Evolutionary conservation across 1,140 invertebrate species (phyloP).

Genomic region (Trichoplusia ni): DNA sequence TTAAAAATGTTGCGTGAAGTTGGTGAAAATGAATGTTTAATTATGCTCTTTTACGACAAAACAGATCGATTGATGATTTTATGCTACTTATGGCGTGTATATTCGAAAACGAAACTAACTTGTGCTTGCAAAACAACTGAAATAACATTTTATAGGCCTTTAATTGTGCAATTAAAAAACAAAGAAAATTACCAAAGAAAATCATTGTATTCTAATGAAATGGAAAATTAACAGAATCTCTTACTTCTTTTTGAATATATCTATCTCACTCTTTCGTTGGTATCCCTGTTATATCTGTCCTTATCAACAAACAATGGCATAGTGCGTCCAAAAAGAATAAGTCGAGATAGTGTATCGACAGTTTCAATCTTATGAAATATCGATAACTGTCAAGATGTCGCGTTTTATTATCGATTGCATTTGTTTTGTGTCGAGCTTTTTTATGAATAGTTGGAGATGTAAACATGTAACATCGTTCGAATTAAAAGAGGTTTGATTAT

Average conservation of each 20-base stretch:
- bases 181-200: constrained; percentile 37
- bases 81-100: too few species aligned
- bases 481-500: too few species aligned
- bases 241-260: constrained; percentile 26
- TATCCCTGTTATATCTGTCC: constrained; percentile 51
- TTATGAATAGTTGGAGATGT: neutral
- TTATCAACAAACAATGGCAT: constrained; percentile 75
- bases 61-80: too few species aligned
- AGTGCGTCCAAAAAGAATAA: constrained; percentile 72
- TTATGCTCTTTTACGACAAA: too few species aligned
- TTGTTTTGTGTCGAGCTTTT: constrained; percentile 1
- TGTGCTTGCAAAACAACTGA: constrained; percentile 3
- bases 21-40: too few species aligned
- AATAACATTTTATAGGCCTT: neutral
- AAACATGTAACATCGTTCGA: too few species aligned
- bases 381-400: constrained; percentile 42
- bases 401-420: constrained; percentile 27
- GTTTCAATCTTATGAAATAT: constrained; percentile 42
- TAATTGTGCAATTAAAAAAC: constrained; percentile 5
- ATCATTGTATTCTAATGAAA: constrained; percentile 51
- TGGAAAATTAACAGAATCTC: constrained; percentile 57
- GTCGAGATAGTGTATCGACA: constrained; percentile 48
- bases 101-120: neutral
- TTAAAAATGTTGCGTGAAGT: too few species aligned
- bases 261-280: constrained; percentile 51